These are phyloP conservation scores for Semnornis frantzii DNA, from an alignment of 2,113 vertebrate species.

Conservation along the genomic window DNA sequence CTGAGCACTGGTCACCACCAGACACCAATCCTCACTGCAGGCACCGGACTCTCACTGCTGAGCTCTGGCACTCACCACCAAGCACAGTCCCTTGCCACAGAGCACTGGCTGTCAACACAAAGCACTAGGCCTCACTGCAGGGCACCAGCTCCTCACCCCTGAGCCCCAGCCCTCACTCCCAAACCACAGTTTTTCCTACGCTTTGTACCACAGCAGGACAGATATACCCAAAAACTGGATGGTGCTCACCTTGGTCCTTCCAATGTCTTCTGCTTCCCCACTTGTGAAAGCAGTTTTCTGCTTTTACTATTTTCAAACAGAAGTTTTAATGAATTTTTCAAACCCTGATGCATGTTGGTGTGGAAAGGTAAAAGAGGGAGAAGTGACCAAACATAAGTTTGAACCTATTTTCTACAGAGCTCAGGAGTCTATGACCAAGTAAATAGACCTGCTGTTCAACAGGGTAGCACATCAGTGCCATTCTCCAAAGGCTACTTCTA, in stretches of 20 bases:
- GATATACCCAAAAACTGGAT: background rate
- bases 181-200: background rate
- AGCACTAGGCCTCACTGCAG: no score
- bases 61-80: no score
- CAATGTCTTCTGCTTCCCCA: background rate
- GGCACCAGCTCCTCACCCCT: no score
- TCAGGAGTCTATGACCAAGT: background rate
- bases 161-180: no score
- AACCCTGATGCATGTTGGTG: background rate
- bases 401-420: background rate
- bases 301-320: background rate
- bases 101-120: no score
- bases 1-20: no score
- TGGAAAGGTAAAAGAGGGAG: background rate
- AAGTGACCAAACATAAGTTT: background rate
- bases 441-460: background rate
- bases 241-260: background rate
- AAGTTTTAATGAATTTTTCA: background rate
- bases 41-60: no score
- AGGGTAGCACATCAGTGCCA: background rate
- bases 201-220: background rate
- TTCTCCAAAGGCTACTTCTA: background rate
- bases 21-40: no score
- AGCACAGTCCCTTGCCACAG: no score
- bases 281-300: background rate